Percentiles rank a stretch among this genome's conserved stretches.
Evolutionary conservation across 1,140 invertebrate species (phyloP).

Genomic region (Caerostris darwini): DNA sequence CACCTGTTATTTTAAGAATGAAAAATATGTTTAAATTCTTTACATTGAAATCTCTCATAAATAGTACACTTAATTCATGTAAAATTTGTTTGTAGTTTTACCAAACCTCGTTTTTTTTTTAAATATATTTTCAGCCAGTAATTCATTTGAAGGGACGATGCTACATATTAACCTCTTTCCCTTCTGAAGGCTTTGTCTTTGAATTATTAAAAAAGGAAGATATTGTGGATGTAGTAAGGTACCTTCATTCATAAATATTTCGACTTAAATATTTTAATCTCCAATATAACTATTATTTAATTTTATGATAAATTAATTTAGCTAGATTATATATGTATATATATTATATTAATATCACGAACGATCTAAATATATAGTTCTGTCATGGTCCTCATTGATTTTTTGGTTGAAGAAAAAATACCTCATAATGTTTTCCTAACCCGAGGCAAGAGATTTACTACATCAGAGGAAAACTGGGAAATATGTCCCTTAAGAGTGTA

Average conservation of each 20-base stretch:
- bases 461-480: conserved; percentile 29
- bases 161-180: conserved; percentile 83
- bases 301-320: no score
- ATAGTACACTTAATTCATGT: not conserved
- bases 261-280: not conserved
- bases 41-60: no score
- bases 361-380: conserved; percentile 78
- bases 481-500: conserved; percentile 84
- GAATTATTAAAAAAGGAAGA: conserved; percentile 82
- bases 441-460: conserved; percentile 81
- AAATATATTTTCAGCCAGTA: conserved; percentile 80
- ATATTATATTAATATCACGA: not conserved
- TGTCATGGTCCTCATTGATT: conserved; percentile 83
- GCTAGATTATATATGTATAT: not conserved
- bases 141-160: conserved; percentile 83
- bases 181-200: conserved; percentile 86
- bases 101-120: not conserved
- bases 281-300: not conserved
- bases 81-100: not conserved
- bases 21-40: no score
- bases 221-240: conserved; percentile 81
- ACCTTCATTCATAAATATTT: conserved; percentile 19
- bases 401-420: conserved; percentile 84
- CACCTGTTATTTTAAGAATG: no score
- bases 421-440: conserved; percentile 88